Base-by-base conservation (phyloP, 53 echinoderm and acorn worm genomes). In the Henricia sp. region DNA sequence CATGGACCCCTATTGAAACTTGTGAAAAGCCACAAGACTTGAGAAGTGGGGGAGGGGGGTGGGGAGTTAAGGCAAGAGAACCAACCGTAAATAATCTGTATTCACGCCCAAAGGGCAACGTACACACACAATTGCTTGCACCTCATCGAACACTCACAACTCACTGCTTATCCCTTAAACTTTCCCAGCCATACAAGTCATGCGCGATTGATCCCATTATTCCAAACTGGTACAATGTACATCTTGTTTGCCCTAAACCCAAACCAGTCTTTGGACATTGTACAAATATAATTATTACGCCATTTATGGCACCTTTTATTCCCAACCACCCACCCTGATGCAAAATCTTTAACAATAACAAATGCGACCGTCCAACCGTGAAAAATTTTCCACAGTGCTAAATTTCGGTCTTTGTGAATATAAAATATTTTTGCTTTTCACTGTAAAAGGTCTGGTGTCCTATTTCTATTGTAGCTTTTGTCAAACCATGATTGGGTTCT, bases 261-360 rank as follows among this genome's bases (percentile, higher is more conserved):
- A 58, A 57, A 60, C 39, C 68, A 41, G 10, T 48, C 63, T 48
- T 25, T 11, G 9, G 57, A 21, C 38, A 60, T 78, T 78, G 78
- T 60, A 44, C 78, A 11, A 63, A 60, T 62, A 42, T 56, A 6
- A 59, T 76, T 76, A 76, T 76, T 59, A 41, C 76, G 76, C 76
- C 59, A 76, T 76, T 76, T 76, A 76, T 57, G 57, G 24, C n/a
- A n/a, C n/a, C n/a, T n/a, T n/a, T n/a, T n/a, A n/a, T 16, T 27
- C 12, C 21, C 36, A 76, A 20, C 64, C 63, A 63, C 78, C 43
- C 78, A 64, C 78, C 46, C 33, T 1, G 62, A 20, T 75, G 25
- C 14, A 37, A 40, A n/a, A 2, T 9, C 4, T 37, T 44, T 43
- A 43, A 75, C 75, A 75, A 42, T 60, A 63, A 78, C 63, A 42